Evolutionary conservation across 2,797 vertebrate genomes (phyloP).

Genomic region (Alcedo atthis): DNA sequence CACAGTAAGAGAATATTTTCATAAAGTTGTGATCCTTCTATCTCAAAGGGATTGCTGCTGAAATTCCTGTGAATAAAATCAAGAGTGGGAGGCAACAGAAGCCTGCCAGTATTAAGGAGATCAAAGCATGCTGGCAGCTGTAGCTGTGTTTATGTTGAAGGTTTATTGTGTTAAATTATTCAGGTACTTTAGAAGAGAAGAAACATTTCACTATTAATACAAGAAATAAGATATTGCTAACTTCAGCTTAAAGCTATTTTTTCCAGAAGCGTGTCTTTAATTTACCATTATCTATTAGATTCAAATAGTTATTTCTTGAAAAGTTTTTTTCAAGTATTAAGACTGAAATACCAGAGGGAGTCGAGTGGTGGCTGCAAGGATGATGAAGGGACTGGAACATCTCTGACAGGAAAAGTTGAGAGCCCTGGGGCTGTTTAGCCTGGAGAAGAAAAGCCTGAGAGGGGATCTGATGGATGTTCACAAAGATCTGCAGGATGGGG

Average conservation of each 20-base stretch:
- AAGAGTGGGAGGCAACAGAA: slow-evolving; percentile 20
- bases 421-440: too few species aligned
- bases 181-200: not conserved
- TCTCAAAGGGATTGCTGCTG: not conserved
- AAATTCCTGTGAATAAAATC: slow-evolving; percentile 35
- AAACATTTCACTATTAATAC: not conserved
- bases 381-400: too few species aligned
- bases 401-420: too few species aligned
- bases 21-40: slow-evolving; percentile 31
- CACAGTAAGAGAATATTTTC: not conserved
- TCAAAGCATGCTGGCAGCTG: not conserved
- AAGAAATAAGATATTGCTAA: not conserved
- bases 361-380: too few species aligned
- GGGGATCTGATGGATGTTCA: too few species aligned
- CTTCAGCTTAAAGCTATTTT: not conserved
- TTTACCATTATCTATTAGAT: not conserved
- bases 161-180: not conserved
- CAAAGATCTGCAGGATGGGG: too few species aligned
- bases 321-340: not conserved
- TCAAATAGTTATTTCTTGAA: not conserved
- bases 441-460: too few species aligned
- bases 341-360: too few species aligned
- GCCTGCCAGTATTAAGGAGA: slow-evolving; percentile 29
- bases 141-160: slow-evolving; percentile 24
- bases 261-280: not conserved